phyloP scores from a whole-genome alignment of 2,888 invertebrate genomes.

The Apoda limacodes region DNA sequence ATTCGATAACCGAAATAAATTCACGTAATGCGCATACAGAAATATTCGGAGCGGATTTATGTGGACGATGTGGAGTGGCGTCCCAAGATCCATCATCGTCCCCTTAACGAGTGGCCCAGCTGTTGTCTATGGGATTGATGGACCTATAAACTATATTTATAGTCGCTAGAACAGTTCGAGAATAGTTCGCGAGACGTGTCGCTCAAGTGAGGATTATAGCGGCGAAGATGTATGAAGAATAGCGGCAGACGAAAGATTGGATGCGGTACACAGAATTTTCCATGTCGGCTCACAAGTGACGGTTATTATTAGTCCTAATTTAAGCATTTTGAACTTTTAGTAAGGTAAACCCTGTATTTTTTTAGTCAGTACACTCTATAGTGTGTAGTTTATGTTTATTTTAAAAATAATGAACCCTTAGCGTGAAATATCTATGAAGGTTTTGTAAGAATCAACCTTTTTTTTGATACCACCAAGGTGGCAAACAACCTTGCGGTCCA shows the following conservation, averaged over 20 bases:
- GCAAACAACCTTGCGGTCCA: no score
- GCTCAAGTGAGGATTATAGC: constrained; percentile 28
- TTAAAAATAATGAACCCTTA: no score
- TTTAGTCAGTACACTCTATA: no score
- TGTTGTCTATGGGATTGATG: constrained; percentile 58
- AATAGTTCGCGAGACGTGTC: constrained; percentile 47
- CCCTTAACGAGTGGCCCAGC: constrained; percentile 59
- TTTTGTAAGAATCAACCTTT: no score
- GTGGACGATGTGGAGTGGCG: constrained; percentile 26
- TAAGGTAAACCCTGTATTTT: no score
- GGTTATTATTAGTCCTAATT: no score
- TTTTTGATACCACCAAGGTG: no score
- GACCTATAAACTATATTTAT: constrained; percentile 65
- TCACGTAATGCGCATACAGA: constrained; percentile 24
- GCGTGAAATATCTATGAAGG: no score
- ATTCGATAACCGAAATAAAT: constrained; percentile 21
- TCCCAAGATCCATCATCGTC: constrained; percentile 59
- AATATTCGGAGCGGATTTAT: constrained; percentile 32
- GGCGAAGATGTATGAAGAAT: constrained; percentile 11
- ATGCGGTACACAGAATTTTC: constrained; percentile 20
- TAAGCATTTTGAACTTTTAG: no score
- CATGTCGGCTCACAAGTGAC: not conserved
- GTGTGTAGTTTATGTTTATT: no score
- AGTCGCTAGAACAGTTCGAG: constrained; percentile 41
- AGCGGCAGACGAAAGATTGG: constrained; percentile 10